Evolutionary conservation across 2,888 invertebrate species (phyloP).

Genomic region (Drosophila neonasuta): DNA sequence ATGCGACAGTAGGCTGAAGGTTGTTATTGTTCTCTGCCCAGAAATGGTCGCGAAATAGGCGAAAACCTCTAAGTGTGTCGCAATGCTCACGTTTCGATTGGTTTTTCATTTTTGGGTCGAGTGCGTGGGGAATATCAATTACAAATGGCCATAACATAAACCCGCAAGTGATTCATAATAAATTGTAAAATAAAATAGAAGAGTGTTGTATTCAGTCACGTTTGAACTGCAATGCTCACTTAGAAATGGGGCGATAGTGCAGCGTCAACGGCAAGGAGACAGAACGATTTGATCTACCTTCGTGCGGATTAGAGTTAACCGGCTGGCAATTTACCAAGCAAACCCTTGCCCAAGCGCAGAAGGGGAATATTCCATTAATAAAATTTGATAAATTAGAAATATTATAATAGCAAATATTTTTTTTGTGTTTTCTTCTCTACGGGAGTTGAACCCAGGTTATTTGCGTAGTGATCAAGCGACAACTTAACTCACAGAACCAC

Average conservation of each 20-base stretch:
- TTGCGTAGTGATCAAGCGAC: neutral
- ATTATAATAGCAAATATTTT: too few relatives aligned
- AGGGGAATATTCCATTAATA: slow-evolving; percentile 51
- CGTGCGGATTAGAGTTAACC: slow-evolving; percentile 79
- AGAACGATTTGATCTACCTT: slow-evolving; percentile 81
- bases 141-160: neutral
- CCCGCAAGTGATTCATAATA: neutral
- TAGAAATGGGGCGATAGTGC: slow-evolving; percentile 64
- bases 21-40: slow-evolving; percentile 25
- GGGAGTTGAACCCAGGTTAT: slow-evolving; percentile 40
- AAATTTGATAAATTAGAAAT: neutral
- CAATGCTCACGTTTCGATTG: slow-evolving; percentile 33
- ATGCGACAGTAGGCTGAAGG: slow-evolving; percentile 45
- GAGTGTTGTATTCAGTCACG: slow-evolving; percentile 77
- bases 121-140: slow-evolving; percentile 47
- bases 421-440: too few relatives aligned
- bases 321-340: slow-evolving; percentile 60
- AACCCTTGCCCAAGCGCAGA: slow-evolving; percentile 80
- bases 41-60: slow-evolving; percentile 30
- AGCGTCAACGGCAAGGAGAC: slow-evolving; percentile 78
- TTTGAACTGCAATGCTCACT: slow-evolving; percentile 68
- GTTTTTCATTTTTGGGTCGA: slow-evolving; percentile 65
- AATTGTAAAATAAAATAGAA: slow-evolving; percentile 18
- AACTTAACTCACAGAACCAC: slow-evolving; percentile 34
- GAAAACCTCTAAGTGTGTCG: slow-evolving; percentile 36